Evolutionary conservation across 2,797 vertebrate genomes (phyloP).

Genomic region (Anas acuta): DNA sequence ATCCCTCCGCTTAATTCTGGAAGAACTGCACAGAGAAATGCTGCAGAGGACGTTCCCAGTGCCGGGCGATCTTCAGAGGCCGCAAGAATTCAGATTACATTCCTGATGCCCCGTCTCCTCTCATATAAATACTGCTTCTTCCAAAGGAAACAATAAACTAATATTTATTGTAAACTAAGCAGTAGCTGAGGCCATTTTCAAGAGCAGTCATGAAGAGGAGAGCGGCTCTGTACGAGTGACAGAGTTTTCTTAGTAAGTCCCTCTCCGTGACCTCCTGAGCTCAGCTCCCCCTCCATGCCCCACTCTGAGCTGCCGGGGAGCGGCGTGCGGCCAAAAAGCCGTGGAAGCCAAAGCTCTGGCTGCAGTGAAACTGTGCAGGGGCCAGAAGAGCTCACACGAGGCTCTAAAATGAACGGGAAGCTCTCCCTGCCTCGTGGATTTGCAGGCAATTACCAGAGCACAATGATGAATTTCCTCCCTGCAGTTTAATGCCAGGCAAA

Average conservation of each 20-base stretch:
- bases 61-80: background rate
- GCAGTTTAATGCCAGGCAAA: rapidly evolving
- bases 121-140: background rate
- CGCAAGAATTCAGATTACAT: background rate
- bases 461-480: rapidly evolving
- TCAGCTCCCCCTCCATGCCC: background rate
- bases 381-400: background rate
- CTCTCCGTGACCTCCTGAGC: background rate
- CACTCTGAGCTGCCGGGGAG: rapidly evolving
- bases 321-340: background rate
- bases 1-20: background rate
- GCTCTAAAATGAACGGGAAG: rapidly evolving
- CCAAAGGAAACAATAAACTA: background rate
- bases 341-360: rapidly evolving
- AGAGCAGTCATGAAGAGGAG: background rate
- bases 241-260: background rate
- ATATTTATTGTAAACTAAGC: background rate
- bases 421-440: background rate
- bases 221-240: background rate
- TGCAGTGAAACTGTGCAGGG: background rate
- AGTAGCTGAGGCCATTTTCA: background rate
- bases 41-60: background rate
- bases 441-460: rapidly evolving
- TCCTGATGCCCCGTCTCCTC: background rate
- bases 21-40: background rate